These are phyloP conservation scores for Perca flavescens DNA, from an alignment of 2,113 vertebrate species.

Conservation along the genomic window DNA sequence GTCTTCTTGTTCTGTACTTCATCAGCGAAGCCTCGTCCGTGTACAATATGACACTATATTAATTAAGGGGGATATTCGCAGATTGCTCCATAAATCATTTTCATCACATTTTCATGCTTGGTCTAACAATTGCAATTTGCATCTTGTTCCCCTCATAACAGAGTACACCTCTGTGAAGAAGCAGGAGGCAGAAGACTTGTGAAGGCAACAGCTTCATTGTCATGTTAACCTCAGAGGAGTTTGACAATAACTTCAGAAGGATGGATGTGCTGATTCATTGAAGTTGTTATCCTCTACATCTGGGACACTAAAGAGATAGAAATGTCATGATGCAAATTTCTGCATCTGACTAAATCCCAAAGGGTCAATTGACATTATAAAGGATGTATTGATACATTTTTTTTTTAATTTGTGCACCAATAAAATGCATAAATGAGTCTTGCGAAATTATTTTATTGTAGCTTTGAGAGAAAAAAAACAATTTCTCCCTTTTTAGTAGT, in stretches of 20 bases:
- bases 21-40: conserved; percentile 38
- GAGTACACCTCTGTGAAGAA: conserved; percentile 30
- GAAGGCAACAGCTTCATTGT: conserved; percentile 47
- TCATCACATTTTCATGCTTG: conserved; percentile 59
- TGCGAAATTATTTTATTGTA: background rate
- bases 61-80: conserved; percentile 71
- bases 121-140: conserved; percentile 61
- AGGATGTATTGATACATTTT: background rate
- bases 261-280: conserved; percentile 62
- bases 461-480: background rate
- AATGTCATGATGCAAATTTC: no score
- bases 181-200: conserved; percentile 23
- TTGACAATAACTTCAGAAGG: conserved; percentile 51
- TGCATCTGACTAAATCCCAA: background rate
- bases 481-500: background rate
- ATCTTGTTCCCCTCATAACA: conserved; percentile 64
- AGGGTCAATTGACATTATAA: conserved; percentile 27
- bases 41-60: conserved; percentile 60
- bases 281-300: conserved; percentile 42
- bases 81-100: conserved; percentile 76
- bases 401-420: conserved; percentile 5
- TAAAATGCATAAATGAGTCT: conserved; percentile 10
- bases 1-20: conserved; percentile 38
- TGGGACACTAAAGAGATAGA: conserved; percentile 35
- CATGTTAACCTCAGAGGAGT: conserved; percentile 36